phyloP scores from a whole-genome alignment of 2,888 invertebrate species.

The Trachelus iudaicus region DNA sequence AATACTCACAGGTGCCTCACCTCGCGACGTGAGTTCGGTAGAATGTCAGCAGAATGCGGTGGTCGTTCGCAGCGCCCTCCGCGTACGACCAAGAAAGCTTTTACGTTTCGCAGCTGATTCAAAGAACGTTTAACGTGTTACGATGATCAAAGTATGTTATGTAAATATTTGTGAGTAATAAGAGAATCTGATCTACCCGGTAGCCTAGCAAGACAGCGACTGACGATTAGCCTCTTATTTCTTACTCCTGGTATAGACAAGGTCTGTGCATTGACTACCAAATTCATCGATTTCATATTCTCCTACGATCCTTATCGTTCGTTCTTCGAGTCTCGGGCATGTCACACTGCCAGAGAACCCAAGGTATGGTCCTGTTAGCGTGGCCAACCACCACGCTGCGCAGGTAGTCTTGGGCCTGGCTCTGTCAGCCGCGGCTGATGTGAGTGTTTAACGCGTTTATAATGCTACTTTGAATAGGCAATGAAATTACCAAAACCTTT shows the following conservation, averaged over 20 bases:
- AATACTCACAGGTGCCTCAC: background rate
- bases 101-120: background rate
- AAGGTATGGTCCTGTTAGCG: too few relatives aligned
- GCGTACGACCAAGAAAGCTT: background rate
- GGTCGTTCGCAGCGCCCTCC: background rate
- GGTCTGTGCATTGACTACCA: background rate
- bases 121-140: background rate
- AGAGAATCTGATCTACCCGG: background rate
- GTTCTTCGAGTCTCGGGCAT: background rate
- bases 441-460: too few relatives aligned
- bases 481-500: too few relatives aligned
- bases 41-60: background rate
- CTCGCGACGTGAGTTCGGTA: background rate
- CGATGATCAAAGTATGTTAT: background rate
- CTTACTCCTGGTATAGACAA: background rate
- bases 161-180: background rate
- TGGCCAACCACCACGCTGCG: too few relatives aligned
- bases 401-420: too few relatives aligned
- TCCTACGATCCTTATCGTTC: background rate
- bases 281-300: background rate
- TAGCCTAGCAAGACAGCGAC: background rate
- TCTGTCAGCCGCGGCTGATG: too few relatives aligned
- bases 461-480: too few relatives aligned
- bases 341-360: too few relatives aligned
- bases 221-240: background rate